Conservation (phyloP, 2,113 vertebrate genomes). For the Corythornis cristatus region DNA sequence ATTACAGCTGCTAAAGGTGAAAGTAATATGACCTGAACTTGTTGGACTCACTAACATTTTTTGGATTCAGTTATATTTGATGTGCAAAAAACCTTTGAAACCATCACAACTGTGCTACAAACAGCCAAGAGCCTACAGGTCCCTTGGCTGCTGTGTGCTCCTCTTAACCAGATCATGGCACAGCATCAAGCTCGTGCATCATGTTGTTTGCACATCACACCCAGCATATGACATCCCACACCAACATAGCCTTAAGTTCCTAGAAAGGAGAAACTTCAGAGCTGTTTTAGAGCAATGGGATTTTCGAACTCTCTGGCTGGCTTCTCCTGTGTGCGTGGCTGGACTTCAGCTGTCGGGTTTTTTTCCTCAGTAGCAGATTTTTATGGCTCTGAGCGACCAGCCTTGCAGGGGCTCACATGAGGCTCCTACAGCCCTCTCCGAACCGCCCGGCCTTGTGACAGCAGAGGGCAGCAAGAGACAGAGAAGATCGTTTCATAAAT, state of each 20-base stretch:
- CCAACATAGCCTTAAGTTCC: background rate
- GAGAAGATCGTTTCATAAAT: background rate
- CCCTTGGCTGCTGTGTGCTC: background rate
- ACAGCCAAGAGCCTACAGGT: background rate
- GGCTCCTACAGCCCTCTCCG: accelerated
- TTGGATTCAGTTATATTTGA: background rate
- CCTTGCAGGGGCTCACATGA: accelerated
- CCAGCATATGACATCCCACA: accelerated
- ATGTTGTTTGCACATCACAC: background rate
- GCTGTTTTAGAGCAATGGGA: accelerated
- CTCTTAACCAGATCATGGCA: background rate
- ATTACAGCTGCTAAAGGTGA: background rate
- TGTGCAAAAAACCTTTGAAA: background rate
- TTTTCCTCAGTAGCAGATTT: background rate
- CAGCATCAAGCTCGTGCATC: accelerated
- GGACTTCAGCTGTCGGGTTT: accelerated
- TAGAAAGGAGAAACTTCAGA: background rate
- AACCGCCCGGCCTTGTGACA: background rate
- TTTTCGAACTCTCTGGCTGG: accelerated
- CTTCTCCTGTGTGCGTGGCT: background rate
- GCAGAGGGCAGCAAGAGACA: slow-evolving; percentile 79
- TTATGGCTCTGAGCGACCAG: accelerated
- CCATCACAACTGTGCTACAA: accelerated
- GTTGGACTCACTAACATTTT: background rate
- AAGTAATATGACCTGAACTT: background rate